A percentile compares a stretch with the other conserved stretches of the same genome.
These are phyloP conservation scores for Nibea coibor DNA, from an alignment of 2,113 vertebrate genomes.

Conservation along the genomic window DNA sequence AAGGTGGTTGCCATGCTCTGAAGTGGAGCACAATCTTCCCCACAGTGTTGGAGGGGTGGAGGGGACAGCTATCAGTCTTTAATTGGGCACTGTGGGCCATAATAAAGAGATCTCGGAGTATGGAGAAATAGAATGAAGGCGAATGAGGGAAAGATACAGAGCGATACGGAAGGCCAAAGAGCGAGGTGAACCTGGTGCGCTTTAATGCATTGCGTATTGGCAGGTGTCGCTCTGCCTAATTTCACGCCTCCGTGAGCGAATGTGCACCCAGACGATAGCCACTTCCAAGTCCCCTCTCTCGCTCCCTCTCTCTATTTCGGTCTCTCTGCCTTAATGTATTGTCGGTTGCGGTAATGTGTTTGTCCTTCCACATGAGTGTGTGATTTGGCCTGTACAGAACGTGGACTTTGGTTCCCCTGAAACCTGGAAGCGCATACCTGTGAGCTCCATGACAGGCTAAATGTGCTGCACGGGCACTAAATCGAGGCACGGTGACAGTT, in stretches of 20 bases:
- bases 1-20: slow-evolving; percentile 57
- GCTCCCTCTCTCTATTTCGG: slow-evolving; percentile 36
- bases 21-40: slow-evolving; percentile 49
- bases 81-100: slow-evolving; percentile 75
- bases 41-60: slow-evolving; percentile 35
- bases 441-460: slow-evolving; percentile 41
- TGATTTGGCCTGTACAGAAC: slow-evolving; percentile 43
- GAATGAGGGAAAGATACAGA: slow-evolving; percentile 30
- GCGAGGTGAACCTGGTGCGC: slow-evolving; percentile 40
- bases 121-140: slow-evolving; percentile 45
- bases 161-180: slow-evolving; percentile 43
- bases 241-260: slow-evolving; percentile 80
- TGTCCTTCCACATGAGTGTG: slow-evolving; percentile 48
- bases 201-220: slow-evolving; percentile 76
- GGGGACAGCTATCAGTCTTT: slow-evolving; percentile 69
- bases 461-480: slow-evolving; percentile 66
- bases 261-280: slow-evolving; percentile 68
- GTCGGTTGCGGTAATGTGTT: slow-evolving; percentile 39
- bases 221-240: slow-evolving; percentile 81
- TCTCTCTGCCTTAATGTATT: slow-evolving; percentile 46
- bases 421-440: slow-evolving; percentile 37
- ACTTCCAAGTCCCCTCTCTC: slow-evolving; percentile 55
- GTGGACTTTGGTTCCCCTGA: slow-evolving; percentile 43
- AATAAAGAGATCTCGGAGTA: slow-evolving; percentile 69
- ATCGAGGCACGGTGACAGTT: slow-evolving; percentile 51